Conservation (phyloP, 2,797 vertebrate genomes). For the Martes flavigula region DNA sequence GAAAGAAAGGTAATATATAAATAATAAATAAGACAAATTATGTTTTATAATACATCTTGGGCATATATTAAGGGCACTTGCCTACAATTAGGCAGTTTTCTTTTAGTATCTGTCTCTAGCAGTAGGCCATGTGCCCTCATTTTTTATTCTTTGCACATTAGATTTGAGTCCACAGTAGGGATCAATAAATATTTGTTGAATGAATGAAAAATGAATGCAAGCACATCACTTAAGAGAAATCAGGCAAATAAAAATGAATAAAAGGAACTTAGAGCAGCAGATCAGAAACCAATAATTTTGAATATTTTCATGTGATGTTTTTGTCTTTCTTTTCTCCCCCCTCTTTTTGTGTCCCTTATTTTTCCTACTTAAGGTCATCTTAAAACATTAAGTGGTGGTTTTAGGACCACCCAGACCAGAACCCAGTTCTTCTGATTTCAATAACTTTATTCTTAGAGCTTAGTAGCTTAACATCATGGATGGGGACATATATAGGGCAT, state of each 20-base stretch:
- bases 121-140: not conserved
- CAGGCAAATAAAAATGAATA: not conserved
- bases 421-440: not conserved
- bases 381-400: not conserved
- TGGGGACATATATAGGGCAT: not conserved
- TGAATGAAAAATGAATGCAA: not conserved
- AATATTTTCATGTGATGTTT: not conserved
- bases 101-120: not conserved
- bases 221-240: not conserved
- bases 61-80: not conserved
- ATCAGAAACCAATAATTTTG: not conserved
- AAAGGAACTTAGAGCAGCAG: not conserved
- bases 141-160: not conserved
- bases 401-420: not conserved
- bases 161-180: not conserved
- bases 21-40: not conserved
- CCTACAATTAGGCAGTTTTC: not conserved
- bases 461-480: not conserved
- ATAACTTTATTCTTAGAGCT: not conserved
- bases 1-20: not conserved
- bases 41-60: not conserved
- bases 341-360: not conserved
- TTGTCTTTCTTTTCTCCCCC: not conserved
- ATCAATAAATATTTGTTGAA: constrained; percentile 23
- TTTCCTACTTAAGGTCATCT: not conserved